phyloP scores from a whole-genome alignment of 2,888 invertebrate species.

The Mythimna impura region DNA sequence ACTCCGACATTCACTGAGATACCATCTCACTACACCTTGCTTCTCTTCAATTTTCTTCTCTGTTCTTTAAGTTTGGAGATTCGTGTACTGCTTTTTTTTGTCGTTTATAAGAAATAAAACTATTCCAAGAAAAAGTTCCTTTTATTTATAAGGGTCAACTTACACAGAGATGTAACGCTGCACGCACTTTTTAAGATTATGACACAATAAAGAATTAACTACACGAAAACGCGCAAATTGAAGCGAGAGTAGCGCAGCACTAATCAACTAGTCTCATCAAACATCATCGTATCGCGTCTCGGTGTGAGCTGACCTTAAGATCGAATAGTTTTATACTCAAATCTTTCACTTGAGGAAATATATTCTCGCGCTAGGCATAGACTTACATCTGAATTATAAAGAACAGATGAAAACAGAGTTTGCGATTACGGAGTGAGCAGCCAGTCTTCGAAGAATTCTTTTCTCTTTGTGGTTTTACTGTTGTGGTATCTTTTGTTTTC shows the following conservation, averaged over 20 bases:
- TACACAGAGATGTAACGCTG: not conserved
- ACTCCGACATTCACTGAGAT: constrained; percentile 36
- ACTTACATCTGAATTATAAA: constrained; percentile 47
- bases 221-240: not conserved
- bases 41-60: constrained; percentile 49
- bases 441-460: constrained; percentile 17
- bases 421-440: constrained; percentile 45
- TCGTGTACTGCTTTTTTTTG: constrained; percentile 46
- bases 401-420: constrained; percentile 49
- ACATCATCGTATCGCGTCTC: constrained; percentile 7
- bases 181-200: not conserved
- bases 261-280: not conserved
- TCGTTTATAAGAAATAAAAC: constrained; percentile 41
- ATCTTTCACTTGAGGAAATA: constrained; percentile 12
- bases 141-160: constrained; percentile 30
- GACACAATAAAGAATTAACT: not conserved
- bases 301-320: constrained; percentile 33
- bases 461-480: constrained; percentile 28
- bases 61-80: constrained; percentile 49
- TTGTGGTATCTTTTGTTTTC: constrained; percentile 40
- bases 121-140: constrained; percentile 16
- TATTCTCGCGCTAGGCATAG: constrained; percentile 18
- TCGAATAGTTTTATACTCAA: constrained; percentile 20
- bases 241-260: not conserved
- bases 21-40: constrained; percentile 44